Evolutionary conservation across 2,888 invertebrate genomes (phyloP).

Genomic region (Troides helena): DNA sequence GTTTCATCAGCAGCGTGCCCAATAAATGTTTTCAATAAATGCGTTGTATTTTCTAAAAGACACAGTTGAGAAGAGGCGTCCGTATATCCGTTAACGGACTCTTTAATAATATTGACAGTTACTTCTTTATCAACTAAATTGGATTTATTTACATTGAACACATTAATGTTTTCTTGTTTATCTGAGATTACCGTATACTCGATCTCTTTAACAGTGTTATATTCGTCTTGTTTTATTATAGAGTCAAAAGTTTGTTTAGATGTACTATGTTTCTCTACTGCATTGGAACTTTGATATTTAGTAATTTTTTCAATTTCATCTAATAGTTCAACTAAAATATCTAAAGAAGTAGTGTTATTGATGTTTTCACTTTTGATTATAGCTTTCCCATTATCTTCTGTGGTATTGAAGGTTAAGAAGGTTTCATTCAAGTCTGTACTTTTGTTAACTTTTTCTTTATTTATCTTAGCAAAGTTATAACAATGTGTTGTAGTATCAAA

Average conservation of each 20-base stretch:
- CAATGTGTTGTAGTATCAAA: background rate
- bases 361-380: slow-evolving; percentile 36
- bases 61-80: slow-evolving; percentile 48
- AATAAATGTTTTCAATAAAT: background rate
- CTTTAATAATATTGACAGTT: slow-evolving; percentile 42
- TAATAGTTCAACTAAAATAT: slow-evolving; percentile 63
- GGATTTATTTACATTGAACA: slow-evolving; percentile 30
- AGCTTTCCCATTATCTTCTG: slow-evolving; percentile 1
- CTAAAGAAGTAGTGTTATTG: slow-evolving; percentile 60
- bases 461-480: background rate
- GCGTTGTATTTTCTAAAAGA: slow-evolving; percentile 31
- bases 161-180: slow-evolving; percentile 16
- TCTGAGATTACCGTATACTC: slow-evolving; percentile 8
- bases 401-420: slow-evolving; percentile 6
- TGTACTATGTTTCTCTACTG: slow-evolving; percentile 15
- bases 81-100: slow-evolving; percentile 45
- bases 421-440: slow-evolving; percentile 8
- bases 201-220: slow-evolving; percentile 11
- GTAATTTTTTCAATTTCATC: slow-evolving; percentile 70
- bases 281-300: slow-evolving; percentile 31
- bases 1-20: background rate
- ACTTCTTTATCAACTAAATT: slow-evolving; percentile 56
- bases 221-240: background rate
- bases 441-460: slow-evolving; percentile 13
- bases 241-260: background rate